Conservation (phyloP, 2,113 vertebrate species). For the Plecotus auritus region DNA sequence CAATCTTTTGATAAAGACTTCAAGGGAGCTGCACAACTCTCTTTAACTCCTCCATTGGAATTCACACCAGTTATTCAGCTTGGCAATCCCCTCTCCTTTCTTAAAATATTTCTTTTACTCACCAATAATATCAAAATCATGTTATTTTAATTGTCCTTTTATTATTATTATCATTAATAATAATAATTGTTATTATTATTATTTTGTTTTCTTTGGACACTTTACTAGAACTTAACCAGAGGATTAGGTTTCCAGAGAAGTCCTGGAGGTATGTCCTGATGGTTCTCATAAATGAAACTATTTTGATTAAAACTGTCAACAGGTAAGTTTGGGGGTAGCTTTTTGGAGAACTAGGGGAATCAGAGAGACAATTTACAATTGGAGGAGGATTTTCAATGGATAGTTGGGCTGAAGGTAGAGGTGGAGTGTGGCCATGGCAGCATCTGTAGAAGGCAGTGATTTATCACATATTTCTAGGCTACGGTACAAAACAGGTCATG, state of each 20-base stretch:
- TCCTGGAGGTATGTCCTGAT: conserved; percentile 67
- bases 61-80: background rate
- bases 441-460: conserved; percentile 11
- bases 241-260: conserved; percentile 54
- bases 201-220: background rate
- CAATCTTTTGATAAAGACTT: conserved; percentile 75
- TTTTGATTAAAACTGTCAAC: conserved; percentile 72
- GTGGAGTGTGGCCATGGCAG: background rate
- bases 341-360: conserved; percentile 82
- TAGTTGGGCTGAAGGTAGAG: conserved; percentile 60
- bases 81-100: background rate
- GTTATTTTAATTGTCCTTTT: conserved; percentile 71
- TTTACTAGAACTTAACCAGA: background rate
- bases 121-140: background rate
- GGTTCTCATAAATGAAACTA: conserved; percentile 75
- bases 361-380: conserved; percentile 78
- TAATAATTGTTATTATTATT: no score
- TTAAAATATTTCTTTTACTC: background rate
- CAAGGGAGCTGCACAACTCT: conserved; percentile 69
- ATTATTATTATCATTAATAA: no score
- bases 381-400: conserved; percentile 66
- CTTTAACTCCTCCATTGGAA: conserved; percentile 70
- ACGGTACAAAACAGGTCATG: no score
- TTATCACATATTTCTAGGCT: no score
- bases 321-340: conserved; percentile 81